Conservation (phyloP, 2,797 vertebrate genomes). For the Melanotaenia boesemani region DNA sequence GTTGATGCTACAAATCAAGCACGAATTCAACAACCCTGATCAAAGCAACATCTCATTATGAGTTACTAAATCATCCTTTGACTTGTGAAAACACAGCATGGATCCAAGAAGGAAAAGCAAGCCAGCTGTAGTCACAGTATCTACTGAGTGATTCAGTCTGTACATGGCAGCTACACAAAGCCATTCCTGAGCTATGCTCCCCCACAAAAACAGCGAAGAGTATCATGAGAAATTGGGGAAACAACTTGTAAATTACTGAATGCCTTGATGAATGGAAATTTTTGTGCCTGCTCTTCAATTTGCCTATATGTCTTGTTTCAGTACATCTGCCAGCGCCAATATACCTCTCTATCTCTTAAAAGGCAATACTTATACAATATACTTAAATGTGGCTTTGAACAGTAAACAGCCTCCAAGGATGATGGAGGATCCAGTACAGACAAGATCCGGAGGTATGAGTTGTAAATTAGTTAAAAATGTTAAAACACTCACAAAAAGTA, state of each 20-base stretch:
- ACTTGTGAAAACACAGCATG: background rate
- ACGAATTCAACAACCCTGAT: constrained; percentile 1
- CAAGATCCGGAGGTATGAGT: background rate
- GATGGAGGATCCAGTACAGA: background rate
- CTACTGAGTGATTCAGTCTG: constrained; percentile 15
- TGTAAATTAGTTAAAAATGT: background rate
- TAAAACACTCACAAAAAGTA: background rate
- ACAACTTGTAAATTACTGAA: constrained; percentile 55
- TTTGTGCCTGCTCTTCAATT: constrained; percentile 17
- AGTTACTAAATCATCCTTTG: constrained; percentile 2
- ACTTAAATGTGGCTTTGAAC: constrained; percentile 29
- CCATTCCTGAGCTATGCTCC: background rate
- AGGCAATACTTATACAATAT: constrained; percentile 11
- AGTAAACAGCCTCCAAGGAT: constrained; percentile 17
- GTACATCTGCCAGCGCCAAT: constrained; percentile 23
- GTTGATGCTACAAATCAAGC: background rate
- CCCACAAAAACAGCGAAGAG: constrained; percentile 26
- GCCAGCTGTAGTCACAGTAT: constrained; percentile 22
- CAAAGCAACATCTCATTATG: background rate
- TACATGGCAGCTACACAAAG: constrained; percentile 27
- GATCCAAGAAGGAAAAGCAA: background rate
- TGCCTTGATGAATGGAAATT: constrained; percentile 50
- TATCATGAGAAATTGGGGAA: constrained; percentile 38
- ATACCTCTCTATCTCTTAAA: constrained; percentile 5
- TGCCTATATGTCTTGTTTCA: constrained; percentile 30